Conservation (phyloP, 2,888 invertebrate genomes). For the Hydrotaea diabolus region DNA sequence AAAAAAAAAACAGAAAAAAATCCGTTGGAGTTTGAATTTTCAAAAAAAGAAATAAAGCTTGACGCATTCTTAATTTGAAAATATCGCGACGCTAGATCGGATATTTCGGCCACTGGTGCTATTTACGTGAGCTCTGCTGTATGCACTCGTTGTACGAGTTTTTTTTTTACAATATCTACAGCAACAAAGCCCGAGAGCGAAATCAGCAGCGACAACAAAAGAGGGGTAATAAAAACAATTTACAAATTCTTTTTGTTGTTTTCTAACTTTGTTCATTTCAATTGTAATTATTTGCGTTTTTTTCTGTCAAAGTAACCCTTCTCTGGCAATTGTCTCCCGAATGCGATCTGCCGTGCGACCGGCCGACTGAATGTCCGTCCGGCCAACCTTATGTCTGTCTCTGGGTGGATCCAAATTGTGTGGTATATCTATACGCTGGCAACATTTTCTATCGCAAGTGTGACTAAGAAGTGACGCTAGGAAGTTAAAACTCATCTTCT, state of each 20-base stretch:
- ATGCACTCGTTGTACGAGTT: no score
- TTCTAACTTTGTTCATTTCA: slow-evolving; percentile 30
- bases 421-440: slow-evolving; percentile 22
- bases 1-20: no score
- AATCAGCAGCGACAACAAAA: background rate
- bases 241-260: slow-evolving; percentile 27
- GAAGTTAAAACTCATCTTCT: no score
- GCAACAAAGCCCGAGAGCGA: no score
- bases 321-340: slow-evolving; percentile 2
- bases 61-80: no score
- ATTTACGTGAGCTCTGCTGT: no score
- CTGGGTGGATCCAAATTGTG: background rate
- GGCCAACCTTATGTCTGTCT: background rate
- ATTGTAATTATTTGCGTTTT: slow-evolving; percentile 27
- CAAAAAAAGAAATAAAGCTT: no score
- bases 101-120: no score
- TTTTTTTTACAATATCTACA: background rate
- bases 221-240: slow-evolving; percentile 1
- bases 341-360: slow-evolving; percentile 30
- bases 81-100: no score
- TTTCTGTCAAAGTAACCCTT: slow-evolving; percentile 30
- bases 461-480: no score
- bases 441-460: no score
- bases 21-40: no score
- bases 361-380: background rate